phyloP scores from a whole-genome alignment of 2,888 invertebrate genomes.

The Drosophila mercatorum region DNA sequence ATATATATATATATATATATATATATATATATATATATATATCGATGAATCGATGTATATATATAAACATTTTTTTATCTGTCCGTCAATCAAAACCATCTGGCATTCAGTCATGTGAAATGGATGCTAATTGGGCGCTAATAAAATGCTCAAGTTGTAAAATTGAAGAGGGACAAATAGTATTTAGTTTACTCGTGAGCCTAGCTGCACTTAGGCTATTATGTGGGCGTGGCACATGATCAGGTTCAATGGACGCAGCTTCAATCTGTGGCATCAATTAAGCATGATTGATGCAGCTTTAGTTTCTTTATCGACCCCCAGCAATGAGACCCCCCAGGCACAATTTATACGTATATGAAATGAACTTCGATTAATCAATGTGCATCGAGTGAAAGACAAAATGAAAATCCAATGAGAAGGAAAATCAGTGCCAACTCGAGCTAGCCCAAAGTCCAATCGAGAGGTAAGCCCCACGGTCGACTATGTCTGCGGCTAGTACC shows the following conservation, averaged over 20 bases:
- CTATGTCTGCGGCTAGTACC: conserved; percentile 73
- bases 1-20: not conserved
- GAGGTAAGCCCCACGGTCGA: conserved; percentile 49
- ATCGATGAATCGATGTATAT: too few species aligned
- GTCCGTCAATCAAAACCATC: conserved; percentile 43
- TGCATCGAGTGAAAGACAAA: conserved; percentile 60
- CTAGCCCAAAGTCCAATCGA: conserved; percentile 17
- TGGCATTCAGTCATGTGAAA: conserved; percentile 53
- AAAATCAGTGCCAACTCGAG: conserved; percentile 27
- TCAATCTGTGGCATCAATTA: conserved; percentile 61
- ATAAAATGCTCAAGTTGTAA: conserved; percentile 49
- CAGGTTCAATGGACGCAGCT: conserved; percentile 54
- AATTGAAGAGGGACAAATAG: conserved; percentile 19
- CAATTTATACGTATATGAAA: conserved; percentile 49
- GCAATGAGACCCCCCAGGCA: conserved; percentile 56
- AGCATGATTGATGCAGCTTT: conserved; percentile 70
- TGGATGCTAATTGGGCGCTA: conserved; percentile 73
- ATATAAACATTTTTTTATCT: conserved; percentile 9
- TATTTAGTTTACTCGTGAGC: not conserved
- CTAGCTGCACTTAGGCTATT: not conserved
- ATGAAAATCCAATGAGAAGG: conserved; percentile 57
- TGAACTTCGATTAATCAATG: conserved; percentile 78
- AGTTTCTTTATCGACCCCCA: conserved; percentile 38
- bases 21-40: not conserved
- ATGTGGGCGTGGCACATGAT: conserved; percentile 39